Evolutionary conservation across 2,797 vertebrate species (phyloP).

Genomic region (Siniperca undulata): DNA sequence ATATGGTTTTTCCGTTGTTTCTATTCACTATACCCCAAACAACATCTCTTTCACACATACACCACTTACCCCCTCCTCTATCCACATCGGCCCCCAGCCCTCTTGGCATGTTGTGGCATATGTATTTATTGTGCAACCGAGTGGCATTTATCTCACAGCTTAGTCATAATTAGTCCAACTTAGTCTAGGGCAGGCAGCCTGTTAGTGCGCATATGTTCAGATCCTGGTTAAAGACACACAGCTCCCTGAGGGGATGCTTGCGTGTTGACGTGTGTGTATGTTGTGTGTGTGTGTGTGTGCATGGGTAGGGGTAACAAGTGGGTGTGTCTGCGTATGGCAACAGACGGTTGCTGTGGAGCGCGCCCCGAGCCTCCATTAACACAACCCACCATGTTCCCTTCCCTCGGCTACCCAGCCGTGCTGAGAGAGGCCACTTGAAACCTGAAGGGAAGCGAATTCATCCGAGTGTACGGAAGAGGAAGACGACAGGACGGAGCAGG

Average conservation of each 20-base stretch:
- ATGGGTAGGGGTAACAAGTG: constrained; percentile 68
- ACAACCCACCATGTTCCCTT: constrained; percentile 63
- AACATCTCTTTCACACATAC: constrained; percentile 1
- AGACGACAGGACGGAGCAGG: constrained; percentile 41
- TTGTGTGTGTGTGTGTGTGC: constrained; percentile 23
- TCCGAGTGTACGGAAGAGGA: constrained; percentile 54
- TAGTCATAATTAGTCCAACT: constrained; percentile 80
- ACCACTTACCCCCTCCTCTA: background rate
- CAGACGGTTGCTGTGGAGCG: constrained; percentile 65
- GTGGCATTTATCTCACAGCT: constrained; percentile 78
- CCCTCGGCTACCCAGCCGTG: constrained; percentile 44
- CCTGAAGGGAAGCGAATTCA: constrained; percentile 57
- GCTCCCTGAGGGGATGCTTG: constrained; percentile 63
- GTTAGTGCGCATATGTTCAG: constrained; percentile 79
- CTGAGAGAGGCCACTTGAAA: constrained; percentile 60
- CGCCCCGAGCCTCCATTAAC: constrained; percentile 70
- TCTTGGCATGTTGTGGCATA: constrained; percentile 47
- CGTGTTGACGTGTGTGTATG: constrained; percentile 35
- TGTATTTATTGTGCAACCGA: constrained; percentile 60
- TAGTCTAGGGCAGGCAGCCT: constrained; percentile 69
- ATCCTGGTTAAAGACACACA: constrained; percentile 75
- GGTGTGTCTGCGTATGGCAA: constrained; percentile 48
- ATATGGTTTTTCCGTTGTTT: background rate
- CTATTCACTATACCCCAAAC: background rate
- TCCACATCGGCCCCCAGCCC: background rate